Evolutionary conservation across 1,140 invertebrate genomes (phyloP), one percentile per base, ranked within the genome.

Genomic region (Mizuhopecten yessoensis): DNA sequence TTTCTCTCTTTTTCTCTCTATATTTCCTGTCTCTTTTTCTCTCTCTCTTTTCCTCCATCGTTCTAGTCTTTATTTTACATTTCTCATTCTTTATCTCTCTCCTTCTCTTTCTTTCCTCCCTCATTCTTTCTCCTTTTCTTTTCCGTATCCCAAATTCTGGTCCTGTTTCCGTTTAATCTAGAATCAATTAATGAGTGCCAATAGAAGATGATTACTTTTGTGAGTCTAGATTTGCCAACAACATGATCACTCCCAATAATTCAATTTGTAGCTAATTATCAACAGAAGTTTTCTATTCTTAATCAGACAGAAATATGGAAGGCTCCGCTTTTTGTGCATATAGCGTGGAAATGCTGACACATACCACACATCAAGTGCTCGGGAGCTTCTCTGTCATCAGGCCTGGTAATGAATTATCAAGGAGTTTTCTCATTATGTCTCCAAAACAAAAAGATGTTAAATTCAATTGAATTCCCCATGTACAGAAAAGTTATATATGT

Each of bases 221-320:
- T 7, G 57, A 75, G n/a, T 75, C 1, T 75, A 75, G 57, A 49
- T 49, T 49, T 49, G 3, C 20, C 45, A 15, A 29, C 57, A n/a
- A 75, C 57, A 75, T 29, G n/a, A 75, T 75, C 23, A 75, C 57
- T 75, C 57, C 23, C n/a, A 29, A 75, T 75, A 75, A 75, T 75
- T 75, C 57, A 75, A 75, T 75, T 75, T 75, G 57, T 75, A 75
- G 57, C 57, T 75, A 75, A 75, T 75, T 75, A 75, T 75, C 57
- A n/a, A 75, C 57, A 29, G 23, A n/a, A 75, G 23, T 29, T n/a
- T 75, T 29, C 57, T 75, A 9, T 13, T 7, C 57, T 75, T 75
- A 75, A 75, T 75, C 57, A 75, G 42, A 45, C 9, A 11, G n/a
- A 75, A 75, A 75, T 75, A 75, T 75, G n/a, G 57, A n/a, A 75